Percentiles rank a stretch among this genome's conserved stretches.
phyloP scores from a whole-genome alignment of 2,797 vertebrate genomes.

The Danio jaintianensis region DNA sequence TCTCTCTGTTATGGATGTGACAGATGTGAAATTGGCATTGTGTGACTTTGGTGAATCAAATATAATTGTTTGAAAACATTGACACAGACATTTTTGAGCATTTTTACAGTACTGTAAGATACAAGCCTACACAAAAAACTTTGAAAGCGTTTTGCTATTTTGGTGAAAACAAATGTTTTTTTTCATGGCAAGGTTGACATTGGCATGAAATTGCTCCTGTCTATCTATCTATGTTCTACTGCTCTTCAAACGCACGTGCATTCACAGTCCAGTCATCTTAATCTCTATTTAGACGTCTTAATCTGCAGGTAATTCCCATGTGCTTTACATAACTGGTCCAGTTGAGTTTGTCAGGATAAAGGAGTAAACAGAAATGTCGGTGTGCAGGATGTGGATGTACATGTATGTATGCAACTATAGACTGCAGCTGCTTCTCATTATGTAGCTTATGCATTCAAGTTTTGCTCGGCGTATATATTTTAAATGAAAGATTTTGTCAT shows the following conservation, averaged over 20 bases:
- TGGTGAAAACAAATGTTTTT: too few relatives aligned
- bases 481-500: neutral
- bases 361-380: neutral
- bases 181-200: too few relatives aligned
- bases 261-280: constrained; percentile 53
- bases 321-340: constrained; percentile 32
- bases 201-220: too few relatives aligned
- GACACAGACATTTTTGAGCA: too few relatives aligned
- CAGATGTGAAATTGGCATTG: too few relatives aligned
- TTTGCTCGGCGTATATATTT: neutral
- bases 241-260: constrained; percentile 30
- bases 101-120: too few relatives aligned
- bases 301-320: constrained; percentile 60
- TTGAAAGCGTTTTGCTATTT: too few relatives aligned
- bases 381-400: constrained; percentile 23
- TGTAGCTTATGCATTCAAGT: neutral
- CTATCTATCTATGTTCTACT: neutral
- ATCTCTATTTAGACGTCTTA: constrained; percentile 59
- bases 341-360: neutral
- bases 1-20: too few relatives aligned
- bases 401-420: neutral
- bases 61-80: too few relatives aligned
- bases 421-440: neutral
- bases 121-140: too few relatives aligned
- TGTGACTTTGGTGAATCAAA: too few relatives aligned